A percentile compares a stretch with the other conserved stretches of the same genome.
Evolutionary conservation across 2,888 invertebrate genomes (phyloP).

Genomic region (Latheticus oryzae): DNA sequence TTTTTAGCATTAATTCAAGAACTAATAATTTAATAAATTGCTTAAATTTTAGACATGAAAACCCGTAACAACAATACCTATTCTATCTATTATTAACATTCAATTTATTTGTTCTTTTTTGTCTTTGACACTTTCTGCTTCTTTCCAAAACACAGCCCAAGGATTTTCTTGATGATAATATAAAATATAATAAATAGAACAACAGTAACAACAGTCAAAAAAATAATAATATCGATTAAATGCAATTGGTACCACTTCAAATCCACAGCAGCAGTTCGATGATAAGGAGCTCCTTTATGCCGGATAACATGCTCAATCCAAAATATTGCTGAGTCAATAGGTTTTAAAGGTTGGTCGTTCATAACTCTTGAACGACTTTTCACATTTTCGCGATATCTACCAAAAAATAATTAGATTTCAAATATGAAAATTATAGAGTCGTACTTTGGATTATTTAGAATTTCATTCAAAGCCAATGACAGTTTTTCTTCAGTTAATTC

Average conservation of each 20-base stretch:
- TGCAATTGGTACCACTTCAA: conserved; percentile 52
- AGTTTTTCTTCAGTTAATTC: conserved; percentile 47
- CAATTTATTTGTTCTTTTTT: conserved; percentile 1
- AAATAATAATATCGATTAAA: conserved; percentile 27
- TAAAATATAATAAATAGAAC: background rate
- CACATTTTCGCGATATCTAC: conserved; percentile 48
- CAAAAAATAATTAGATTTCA: background rate
- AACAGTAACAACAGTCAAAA: conserved; percentile 29
- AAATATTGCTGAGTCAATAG: conserved; percentile 49
- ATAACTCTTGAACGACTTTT: conserved; percentile 46
- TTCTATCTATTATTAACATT: no score
- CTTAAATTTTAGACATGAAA: no score
- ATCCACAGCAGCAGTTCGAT: conserved; percentile 50
- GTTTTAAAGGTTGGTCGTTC: conserved; percentile 49
- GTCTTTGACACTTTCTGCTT: background rate
- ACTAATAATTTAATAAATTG: no score
- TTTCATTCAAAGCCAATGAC: conserved; percentile 44
- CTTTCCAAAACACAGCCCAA: background rate
- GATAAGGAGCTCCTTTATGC: conserved; percentile 52
- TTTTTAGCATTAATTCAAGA: no score
- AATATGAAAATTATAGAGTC: conserved; percentile 21
- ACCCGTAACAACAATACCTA: no score
- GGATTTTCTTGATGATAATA: conserved; percentile 2
- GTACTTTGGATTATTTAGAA: conserved; percentile 48
- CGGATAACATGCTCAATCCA: conserved; percentile 54